A percentile compares a stretch with the other conserved stretches of the same genome.
phyloP scores from a whole-genome alignment of 2,888 invertebrate genomes.

The Tinea trinotella region DNA sequence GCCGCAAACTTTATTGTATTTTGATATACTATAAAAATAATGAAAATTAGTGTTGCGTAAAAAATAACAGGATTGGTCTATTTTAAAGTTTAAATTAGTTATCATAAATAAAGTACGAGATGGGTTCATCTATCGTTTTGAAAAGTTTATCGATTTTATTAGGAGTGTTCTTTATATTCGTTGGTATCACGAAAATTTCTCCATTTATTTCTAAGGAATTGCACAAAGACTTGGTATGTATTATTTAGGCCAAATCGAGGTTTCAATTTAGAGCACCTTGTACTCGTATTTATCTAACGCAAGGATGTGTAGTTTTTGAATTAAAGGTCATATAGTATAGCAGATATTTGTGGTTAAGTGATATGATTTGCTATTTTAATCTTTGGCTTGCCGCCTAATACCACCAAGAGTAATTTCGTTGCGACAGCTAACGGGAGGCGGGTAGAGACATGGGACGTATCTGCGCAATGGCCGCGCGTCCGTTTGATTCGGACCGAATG shows the following conservation, averaged over 20 bases:
- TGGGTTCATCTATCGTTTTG: slow-evolving; percentile 82
- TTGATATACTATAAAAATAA: neutral
- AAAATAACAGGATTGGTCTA: neutral
- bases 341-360: slow-evolving; percentile 59
- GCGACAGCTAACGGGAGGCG: slow-evolving; percentile 31
- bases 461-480: neutral
- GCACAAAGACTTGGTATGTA: slow-evolving; percentile 94
- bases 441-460: neutral
- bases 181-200: slow-evolving; percentile 93
- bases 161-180: slow-evolving; percentile 95
- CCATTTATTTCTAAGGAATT: slow-evolving; percentile 94
- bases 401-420: slow-evolving; percentile 45
- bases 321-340: slow-evolving; percentile 53
- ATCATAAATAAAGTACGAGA: slow-evolving; percentile 30
- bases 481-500: neutral
- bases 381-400: slow-evolving; percentile 70
- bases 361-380: slow-evolving; percentile 64
- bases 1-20: neutral
- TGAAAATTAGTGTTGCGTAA: neutral
- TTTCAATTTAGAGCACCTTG: slow-evolving; percentile 17
- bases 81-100: no score
- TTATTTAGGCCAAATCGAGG: slow-evolving; percentile 22
- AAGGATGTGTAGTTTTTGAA: slow-evolving; percentile 20
- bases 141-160: slow-evolving; percentile 92
- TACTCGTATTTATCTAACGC: slow-evolving; percentile 1